These are phyloP conservation scores for Phyllotis vaccarum DNA, from an alignment of 2,797 vertebrate species.

Conservation along the genomic window DNA sequence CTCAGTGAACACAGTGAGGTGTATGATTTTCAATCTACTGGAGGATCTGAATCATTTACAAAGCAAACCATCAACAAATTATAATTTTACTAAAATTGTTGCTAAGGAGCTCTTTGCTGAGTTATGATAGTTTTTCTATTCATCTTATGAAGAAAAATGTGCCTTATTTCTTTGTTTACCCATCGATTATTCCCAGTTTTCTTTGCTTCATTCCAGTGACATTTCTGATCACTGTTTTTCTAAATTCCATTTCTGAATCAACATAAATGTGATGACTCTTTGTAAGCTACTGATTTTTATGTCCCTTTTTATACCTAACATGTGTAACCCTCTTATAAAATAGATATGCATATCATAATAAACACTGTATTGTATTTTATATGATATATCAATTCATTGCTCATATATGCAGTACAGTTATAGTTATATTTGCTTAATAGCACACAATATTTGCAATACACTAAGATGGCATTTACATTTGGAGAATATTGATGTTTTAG, in stretches of 20 bases:
- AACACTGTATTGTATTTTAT: neutral
- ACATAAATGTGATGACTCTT: neutral
- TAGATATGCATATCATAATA: neutral
- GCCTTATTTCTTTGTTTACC: neutral
- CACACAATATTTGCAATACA: neutral
- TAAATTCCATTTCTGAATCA: neutral
- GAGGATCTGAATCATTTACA: neutral
- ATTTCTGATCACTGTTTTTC: neutral
- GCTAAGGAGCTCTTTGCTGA: neutral
- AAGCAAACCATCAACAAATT: neutral
- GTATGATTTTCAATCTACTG: neutral
- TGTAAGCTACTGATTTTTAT: neutral
- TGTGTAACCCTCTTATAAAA: constrained; percentile 22
- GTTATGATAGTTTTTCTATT: neutral
- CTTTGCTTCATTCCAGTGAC: neutral
- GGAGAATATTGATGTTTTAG: neutral
- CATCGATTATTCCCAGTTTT: neutral
- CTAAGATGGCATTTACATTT: neutral
- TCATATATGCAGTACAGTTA: neutral
- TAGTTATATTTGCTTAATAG: neutral
- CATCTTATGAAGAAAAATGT: constrained; percentile 14
- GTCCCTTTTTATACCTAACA: neutral
- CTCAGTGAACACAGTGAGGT: neutral
- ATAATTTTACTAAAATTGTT: neutral
- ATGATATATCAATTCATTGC: neutral